Conservation (phyloP, 1,140 invertebrate genomes). For the Formica exsecta region DNA sequence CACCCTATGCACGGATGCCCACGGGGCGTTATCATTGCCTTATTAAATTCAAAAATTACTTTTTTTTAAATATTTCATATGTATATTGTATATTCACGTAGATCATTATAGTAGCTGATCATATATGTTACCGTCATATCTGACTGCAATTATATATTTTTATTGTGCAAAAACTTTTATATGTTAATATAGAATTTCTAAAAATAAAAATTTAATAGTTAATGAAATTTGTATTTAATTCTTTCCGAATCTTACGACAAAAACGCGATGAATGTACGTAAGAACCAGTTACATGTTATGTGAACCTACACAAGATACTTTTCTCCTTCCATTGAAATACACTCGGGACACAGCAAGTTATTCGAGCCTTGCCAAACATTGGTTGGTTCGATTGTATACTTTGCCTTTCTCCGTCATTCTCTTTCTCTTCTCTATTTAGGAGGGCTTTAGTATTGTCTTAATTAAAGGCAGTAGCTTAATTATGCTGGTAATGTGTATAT, state of each 20-base stretch:
- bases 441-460: constrained; percentile 27
- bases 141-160: background rate
- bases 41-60: constrained; percentile 67
- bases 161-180: background rate
- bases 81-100: background rate
- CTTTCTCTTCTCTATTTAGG: background rate
- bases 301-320: constrained; percentile 50
- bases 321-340: constrained; percentile 49
- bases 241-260: background rate
- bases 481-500: background rate
- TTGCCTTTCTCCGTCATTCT: constrained; percentile 12
- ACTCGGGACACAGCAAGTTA: constrained; percentile 55
- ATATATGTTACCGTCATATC: background rate
- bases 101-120: background rate
- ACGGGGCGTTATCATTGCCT: constrained; percentile 53
- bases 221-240: background rate
- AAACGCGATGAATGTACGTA: background rate
- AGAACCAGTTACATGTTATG: background rate
- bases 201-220: background rate
- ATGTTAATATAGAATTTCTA: background rate
- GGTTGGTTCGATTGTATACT: constrained; percentile 44
- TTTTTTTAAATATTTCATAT: background rate
- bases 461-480: constrained; percentile 43
- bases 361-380: constrained; percentile 68
- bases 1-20: constrained; percentile 53